Conservation (phyloP, 2,797 vertebrate genomes). For the Microctenopoma stevenorrisi region DNA sequence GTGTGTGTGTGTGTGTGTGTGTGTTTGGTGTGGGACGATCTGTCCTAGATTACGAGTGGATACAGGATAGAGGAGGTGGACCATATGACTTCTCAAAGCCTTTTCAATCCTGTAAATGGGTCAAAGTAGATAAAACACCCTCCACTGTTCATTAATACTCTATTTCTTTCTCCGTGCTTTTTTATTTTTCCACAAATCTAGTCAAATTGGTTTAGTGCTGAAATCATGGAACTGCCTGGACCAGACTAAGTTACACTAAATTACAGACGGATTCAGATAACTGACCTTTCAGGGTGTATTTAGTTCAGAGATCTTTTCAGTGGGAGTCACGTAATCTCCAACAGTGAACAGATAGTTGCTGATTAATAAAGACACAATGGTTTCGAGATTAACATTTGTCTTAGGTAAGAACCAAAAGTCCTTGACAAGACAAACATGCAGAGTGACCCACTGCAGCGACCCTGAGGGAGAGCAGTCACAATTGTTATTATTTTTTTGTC, state of each 20-base stretch:
- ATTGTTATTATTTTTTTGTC: too few species aligned
- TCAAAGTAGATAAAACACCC: neutral
- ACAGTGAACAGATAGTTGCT: conserved; percentile 12
- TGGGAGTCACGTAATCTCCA: conserved; percentile 19
- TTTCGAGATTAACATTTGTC: too few species aligned
- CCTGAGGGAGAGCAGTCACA: too few species aligned
- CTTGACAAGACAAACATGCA: too few species aligned
- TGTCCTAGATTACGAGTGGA: conserved; percentile 15
- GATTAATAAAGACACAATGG: neutral
- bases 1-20: conserved; percentile 25
- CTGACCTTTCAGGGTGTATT: conserved; percentile 45
- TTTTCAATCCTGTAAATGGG: conserved; percentile 20
- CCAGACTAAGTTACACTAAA: conserved; percentile 35
- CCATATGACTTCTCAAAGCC: neutral
- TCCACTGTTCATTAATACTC: neutral
- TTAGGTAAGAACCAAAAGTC: too few species aligned
- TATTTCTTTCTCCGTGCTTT: conserved; percentile 15
- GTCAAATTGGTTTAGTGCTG: neutral
- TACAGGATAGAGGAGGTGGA: neutral
- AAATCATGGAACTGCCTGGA: neutral
- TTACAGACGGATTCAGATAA: conserved; percentile 34
- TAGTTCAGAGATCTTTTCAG: conserved; percentile 13
- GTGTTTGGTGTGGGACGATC: conserved; percentile 13
- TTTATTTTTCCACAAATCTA: neutral
- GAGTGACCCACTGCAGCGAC: too few species aligned